Evolutionary conservation across 2,888 invertebrate genomes (phyloP).

Genomic region (Agrochola litura): DNA sequence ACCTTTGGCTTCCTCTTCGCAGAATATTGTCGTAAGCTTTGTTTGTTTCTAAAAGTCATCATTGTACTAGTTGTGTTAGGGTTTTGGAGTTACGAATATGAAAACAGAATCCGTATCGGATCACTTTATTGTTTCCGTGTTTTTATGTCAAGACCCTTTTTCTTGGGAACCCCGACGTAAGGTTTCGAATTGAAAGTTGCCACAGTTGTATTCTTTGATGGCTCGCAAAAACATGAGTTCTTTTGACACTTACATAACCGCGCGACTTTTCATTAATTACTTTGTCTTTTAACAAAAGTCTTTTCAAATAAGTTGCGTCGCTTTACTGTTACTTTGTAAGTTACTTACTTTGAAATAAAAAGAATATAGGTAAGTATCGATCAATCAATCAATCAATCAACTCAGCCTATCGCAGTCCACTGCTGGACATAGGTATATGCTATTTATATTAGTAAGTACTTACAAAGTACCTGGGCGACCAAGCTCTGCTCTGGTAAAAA

Average conservation of each 20-base stretch:
- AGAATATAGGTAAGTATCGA: too few relatives aligned
- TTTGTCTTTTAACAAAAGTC: neutral
- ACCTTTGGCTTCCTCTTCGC: neutral
- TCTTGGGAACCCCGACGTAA: conserved; percentile 21
- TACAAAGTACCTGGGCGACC: too few relatives aligned
- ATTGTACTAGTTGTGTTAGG: neutral
- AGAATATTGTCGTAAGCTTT: neutral
- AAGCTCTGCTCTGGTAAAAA: too few relatives aligned
- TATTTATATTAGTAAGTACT: neutral
- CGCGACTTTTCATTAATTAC: neutral
- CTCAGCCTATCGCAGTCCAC: neutral
- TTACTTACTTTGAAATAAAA: neutral
- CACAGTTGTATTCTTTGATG: conserved; percentile 12
- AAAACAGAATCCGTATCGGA: conserved; percentile 38
- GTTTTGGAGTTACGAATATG: conserved; percentile 10
- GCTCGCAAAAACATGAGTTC: conserved; percentile 10
- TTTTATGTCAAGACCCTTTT: conserved; percentile 45
- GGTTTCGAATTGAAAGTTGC: conserved; percentile 26
- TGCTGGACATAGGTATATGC: neutral
- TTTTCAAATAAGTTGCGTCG: neutral
- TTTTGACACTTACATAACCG: neutral
- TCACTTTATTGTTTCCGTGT: conserved; percentile 37
- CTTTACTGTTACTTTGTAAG: neutral
- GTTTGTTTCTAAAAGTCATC: conserved; percentile 15
- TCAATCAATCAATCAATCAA: neutral